Base-by-base conservation (phyloP, 2,888 invertebrate genomes). In the Lepidocyrtinus sp. region DNA sequence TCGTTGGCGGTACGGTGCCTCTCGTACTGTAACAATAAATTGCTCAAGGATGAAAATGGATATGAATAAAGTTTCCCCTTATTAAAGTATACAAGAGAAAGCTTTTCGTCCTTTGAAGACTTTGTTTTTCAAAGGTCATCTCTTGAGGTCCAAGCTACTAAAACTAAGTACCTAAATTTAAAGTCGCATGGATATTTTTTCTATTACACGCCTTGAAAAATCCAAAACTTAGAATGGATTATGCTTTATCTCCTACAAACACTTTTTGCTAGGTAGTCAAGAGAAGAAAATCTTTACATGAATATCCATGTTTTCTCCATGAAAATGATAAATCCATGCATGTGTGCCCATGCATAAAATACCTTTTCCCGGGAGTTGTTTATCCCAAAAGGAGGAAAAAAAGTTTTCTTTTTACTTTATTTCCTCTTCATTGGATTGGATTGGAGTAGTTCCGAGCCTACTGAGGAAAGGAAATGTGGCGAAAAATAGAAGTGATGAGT, bases 31-130 rank as follows among this genome's bases (percentile, higher is more conserved):
- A 79, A 74, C 79, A 79, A 79, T 74, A 64, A 74, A 71, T 77
- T 65, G 71, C 70, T 80, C 69, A 73, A 82, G 82, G 79, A 82
- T 82, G 80, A 82, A 82, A 82, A 82, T 79, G 76, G 82, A 64
- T 26, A 79, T 79, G 26, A n/a, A 62, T 70, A 61, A 36, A 65
- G 68, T n/a, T n/a, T n/a, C n/a, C n/a, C n/a, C n/a, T n/a, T n/a
- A n/a, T n/a, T n/a, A n/a, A n/a, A n/a, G n/a, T n/a, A n/a, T n/a
- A n/a, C n/a, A n/a, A n/a, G n/a, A n/a, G n/a, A n/a, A n/a, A n/a
- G n/a, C n/a, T n/a, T n/a, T n/a, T n/a, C n/a, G n/a, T n/a, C n/a
- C n/a, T n/a, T n/a, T n/a, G n/a, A n/a, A n/a, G n/a, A n/a, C n/a
- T n/a, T n/a, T n/a, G n/a, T n/a, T n/a, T n/a, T n/a, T n/a, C n/a